phyloP scores from a whole-genome alignment of 2,888 invertebrate genomes.

The Esperia sulphurella region DNA sequence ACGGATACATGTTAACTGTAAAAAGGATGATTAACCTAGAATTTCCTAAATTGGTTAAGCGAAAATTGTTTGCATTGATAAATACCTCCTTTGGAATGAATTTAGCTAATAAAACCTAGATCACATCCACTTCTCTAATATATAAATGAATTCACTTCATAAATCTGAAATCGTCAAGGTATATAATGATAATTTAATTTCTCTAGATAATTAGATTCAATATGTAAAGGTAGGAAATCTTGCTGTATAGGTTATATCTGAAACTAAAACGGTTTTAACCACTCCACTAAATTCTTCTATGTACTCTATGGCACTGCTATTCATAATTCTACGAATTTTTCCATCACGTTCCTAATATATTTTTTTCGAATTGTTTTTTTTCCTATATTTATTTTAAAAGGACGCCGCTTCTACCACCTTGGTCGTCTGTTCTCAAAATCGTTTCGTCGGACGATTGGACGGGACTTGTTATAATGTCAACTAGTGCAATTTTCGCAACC shows the following conservation, averaged over 20 bases:
- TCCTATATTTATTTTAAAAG: conserved; percentile 13
- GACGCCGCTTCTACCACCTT: conserved; percentile 13
- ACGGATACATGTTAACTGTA: too few species aligned
- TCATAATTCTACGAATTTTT: background rate
- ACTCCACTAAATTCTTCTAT: background rate
- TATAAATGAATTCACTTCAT: too few species aligned
- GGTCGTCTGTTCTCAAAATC: conserved; percentile 15
- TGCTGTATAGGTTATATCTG: conserved; percentile 1
- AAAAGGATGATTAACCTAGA: too few species aligned
- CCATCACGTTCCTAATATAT: conserved; percentile 23
- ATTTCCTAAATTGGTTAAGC: too few species aligned
- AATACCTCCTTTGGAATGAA: too few species aligned
- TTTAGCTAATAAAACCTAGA: too few species aligned
- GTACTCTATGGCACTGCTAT: background rate
- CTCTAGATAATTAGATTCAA: background rate
- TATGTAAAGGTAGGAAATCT: background rate
- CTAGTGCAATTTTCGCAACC: too few species aligned
- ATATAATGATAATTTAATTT: background rate
- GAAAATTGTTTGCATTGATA: too few species aligned
- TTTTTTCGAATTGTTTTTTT: conserved; percentile 16
- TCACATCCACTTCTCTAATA: too few species aligned
- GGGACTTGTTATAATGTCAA: too few species aligned
- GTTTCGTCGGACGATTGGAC: too few species aligned
- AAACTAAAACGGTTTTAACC: background rate
- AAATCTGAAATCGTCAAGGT: background rate